Base-by-base conservation (phyloP, 1,140 invertebrate species). In the Drosophila rufa region DNA sequence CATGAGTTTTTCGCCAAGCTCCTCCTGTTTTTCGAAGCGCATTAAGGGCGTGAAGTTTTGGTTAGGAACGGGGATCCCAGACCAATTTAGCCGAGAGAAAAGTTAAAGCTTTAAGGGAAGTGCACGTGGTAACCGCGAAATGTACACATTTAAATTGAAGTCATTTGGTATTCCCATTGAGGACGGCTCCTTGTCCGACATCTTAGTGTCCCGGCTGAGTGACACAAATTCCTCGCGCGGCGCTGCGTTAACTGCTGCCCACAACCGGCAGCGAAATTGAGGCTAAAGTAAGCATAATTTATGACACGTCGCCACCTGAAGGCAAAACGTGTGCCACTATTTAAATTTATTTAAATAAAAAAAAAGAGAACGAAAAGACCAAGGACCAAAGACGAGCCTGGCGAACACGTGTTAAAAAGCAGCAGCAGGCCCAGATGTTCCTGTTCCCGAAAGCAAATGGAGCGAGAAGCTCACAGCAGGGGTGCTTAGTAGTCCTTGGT, bases 251-350 rank as follows among this genome's bases (percentile, higher is more conserved):
- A 40, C 75, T 45, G 73, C 73, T 76, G 38, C 47, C 73, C 59
- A 62, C 75, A 64, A 57, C 56, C 60, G 80, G 68, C 73, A 75
- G 45, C 60, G 68, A 66, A 89, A 89, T 89, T 80, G 84, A 79
- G 84, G 85, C 80, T 89, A 90, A 84, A 90, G 85, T 69, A 79
- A 76, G 84, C 85, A 89, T 89, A 89, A 90, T 89, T 89, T 90
- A 89, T 89, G 84, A 83, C 81, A 90, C 81, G 70, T 81, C 77
- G 61, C 66, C 77, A 82, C 83, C 84, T 83, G 80, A 65, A 80
- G 80, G 48, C 22, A 30, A 61, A 46, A 45, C 67, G 66, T 75
- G 61, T 79, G 78, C 46, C 70, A 80, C 77, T 89, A 87, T 87
- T 89, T 87, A 89, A 87, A 87, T 89, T 84, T 90, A 76, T 75